These are phyloP conservation scores for Peucedramus taeniatus DNA, from an alignment of 2,113 vertebrate species.

Conservation along the genomic window DNA sequence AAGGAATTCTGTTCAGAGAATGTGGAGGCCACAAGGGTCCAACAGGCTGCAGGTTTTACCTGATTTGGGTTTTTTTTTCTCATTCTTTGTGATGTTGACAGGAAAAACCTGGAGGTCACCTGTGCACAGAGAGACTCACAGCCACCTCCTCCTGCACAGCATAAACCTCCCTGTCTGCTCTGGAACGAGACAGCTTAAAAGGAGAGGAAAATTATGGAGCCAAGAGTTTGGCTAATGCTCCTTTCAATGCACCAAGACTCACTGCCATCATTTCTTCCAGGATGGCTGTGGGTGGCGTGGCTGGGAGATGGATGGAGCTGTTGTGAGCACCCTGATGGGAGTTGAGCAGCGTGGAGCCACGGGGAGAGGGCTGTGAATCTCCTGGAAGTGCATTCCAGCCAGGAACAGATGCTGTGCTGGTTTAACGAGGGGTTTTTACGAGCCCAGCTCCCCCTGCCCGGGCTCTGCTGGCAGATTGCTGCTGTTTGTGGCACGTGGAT, in stretches of 20 bases:
- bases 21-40: no score
- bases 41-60: neutral
- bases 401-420: neutral
- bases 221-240: neutral
- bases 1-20: no score
- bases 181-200: conserved; percentile 20
- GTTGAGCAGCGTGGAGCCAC: neutral
- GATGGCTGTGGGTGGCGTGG: neutral
- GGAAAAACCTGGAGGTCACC: neutral
- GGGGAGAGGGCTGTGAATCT: conserved; percentile 24
- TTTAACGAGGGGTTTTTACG: neutral
- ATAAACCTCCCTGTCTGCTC: neutral
- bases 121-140: neutral
- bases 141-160: neutral
- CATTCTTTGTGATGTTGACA: neutral
- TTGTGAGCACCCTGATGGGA: neutral
- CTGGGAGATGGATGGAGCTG: conserved; percentile 33
- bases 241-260: neutral
- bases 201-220: neutral
- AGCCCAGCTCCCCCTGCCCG: neutral
- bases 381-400: neutral
- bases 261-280: neutral
- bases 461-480: neutral
- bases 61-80: neutral
- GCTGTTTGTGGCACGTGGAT: neutral